Base-by-base conservation (phyloP, 2,797 vertebrate species). In the Fistularia commersonii region DNA sequence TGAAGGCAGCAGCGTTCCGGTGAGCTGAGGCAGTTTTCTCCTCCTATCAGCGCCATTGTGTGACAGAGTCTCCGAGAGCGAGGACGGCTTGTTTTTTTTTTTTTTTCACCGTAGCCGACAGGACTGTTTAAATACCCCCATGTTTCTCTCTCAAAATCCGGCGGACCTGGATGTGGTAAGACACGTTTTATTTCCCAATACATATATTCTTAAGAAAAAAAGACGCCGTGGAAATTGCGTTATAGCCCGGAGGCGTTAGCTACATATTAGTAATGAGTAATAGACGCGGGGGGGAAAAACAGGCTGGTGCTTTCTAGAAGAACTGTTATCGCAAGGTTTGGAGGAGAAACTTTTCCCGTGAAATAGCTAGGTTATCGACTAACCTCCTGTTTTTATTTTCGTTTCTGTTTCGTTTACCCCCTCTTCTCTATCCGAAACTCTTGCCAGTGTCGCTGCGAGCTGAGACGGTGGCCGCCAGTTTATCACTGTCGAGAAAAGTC, bases 11-110 rank as follows among this genome's bases (percentile, higher is more conserved):
- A 23, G 41, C 38, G 64, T 48, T 57, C 76, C 76, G 57, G 62
- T 39, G 48, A 64, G 69, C 74, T 49, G 66, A 64, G 67, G 54
- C 77, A 69, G 50, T 45, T 61, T 76, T 51, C 75, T 79, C 71
- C 81, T 81, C 75, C 74, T 77, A 68, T 80, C 83, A 81, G 76
- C 83, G 83, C 83, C 83, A 86, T 87, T 85, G 81, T 84, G 81
- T 76, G 67, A n/a, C 77, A 36, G 70, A 76, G 74, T 62, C 75
- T 85, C 67, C 49, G 64, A 54, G 49, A 66, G 74, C 40, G 64
- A 67, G 73, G 69, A 72, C 59, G 48, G 60, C n/a, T n/a, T 48
- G 76, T 60, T 53, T 69, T 52, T 61, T 60, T 23, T 23, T 23
- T 23, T 23, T 23, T 23, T 23, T 23, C 23, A 23, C 48, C 53